Base-by-base conservation (phyloP, 2,888 invertebrate genomes). In the Tineola bisselliella region DNA sequence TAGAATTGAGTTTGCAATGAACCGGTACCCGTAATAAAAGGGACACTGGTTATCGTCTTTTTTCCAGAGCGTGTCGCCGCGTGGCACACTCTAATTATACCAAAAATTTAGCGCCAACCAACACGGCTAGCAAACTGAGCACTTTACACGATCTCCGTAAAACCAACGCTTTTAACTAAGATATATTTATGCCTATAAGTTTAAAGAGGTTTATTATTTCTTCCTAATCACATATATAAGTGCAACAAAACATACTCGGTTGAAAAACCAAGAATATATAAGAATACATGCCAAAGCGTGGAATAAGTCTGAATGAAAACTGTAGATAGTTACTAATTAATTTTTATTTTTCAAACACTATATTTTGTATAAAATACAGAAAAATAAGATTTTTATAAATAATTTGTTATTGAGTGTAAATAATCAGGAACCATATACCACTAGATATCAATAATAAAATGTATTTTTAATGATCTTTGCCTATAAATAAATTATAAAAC, bases 61-160 rank as follows among this genome's bases (percentile, higher is more conserved):
- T 64, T 64, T 62, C 59, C 58, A 59, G 61, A 63, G 66, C 68
- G 71, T 76, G 74, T 70, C 66, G 61, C 63, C 64, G 73, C 72
- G 66, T 76, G 68, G 67, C 69, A 59, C 61, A 61, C 62, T 62
- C 62, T 62, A 62, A 64, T 64, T 62, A 63, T 33, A 60, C 61
- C 62, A 54, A 62, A 59, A 59, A 44, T 43, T 33, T 18, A 59
- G 18, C 43, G 43, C 19, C 18, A 17, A 43, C 59, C 38, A 38
- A 59, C 44, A 43, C 8, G 8, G 43, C 8, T 43, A 43, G 38
- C 8, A 8, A 43, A 43, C 43, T 43, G 13, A 5, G n/a, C 13
- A 43, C 3, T 43, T 13, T 43, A 43, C 43, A 13, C 4, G 43
- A 43, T 43, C 43, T 43, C 43, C 8, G 3, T 43, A 13, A 43